Conservation (phyloP, 2,113 vertebrate genomes). For the Crocuta crocuta region DNA sequence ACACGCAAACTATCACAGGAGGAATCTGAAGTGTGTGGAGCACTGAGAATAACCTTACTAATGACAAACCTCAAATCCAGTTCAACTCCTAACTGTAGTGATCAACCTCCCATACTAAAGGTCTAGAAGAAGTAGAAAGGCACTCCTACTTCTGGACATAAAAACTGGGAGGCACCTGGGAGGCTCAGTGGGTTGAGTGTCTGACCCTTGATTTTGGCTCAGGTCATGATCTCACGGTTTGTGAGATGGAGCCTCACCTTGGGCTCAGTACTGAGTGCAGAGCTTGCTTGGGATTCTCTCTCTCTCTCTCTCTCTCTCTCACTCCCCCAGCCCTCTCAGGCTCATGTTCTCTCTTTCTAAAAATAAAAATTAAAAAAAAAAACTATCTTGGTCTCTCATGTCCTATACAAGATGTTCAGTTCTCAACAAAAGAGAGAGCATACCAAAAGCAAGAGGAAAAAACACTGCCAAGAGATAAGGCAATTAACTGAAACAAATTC, state of each 20-base stretch:
- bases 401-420: background rate
- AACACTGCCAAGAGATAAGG: background rate
- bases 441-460: background rate
- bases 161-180: background rate
- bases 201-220: too few species aligned
- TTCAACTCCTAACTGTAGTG: background rate
- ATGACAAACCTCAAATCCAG: background rate
- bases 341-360: too few species aligned
- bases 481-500: conserved; percentile 21
- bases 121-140: background rate
- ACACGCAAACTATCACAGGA: background rate
- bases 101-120: background rate
- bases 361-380: too few species aligned
- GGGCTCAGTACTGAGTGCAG: too few species aligned
- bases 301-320: too few species aligned
- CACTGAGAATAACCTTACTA: background rate
- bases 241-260: too few species aligned
- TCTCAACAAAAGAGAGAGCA: background rate
- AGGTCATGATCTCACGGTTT: too few species aligned
- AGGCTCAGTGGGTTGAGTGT: too few species aligned
- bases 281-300: too few species aligned
- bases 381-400: background rate
- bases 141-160: background rate
- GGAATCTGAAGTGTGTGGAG: background rate
- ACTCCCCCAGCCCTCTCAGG: too few species aligned